A percentile compares a stretch with the other conserved stretches of the same genome.
These are phyloP conservation scores for Triplophysa rosa DNA, from an alignment of 2,113 vertebrate genomes.

Conservation along the genomic window DNA sequence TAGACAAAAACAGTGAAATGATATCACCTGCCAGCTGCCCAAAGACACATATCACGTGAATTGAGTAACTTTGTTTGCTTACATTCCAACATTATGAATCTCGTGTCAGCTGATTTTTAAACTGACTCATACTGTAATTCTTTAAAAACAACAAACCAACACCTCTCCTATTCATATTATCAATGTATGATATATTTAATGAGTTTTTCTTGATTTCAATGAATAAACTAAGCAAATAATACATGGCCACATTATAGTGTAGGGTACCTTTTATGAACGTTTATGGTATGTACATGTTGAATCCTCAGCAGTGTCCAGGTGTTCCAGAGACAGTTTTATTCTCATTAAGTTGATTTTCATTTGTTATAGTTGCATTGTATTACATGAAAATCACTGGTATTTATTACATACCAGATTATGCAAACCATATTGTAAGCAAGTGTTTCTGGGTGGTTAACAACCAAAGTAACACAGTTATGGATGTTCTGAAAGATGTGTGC, in stretches of 20 bases:
- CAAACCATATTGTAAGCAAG: not conserved
- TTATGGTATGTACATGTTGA: not conserved
- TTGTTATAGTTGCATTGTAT: not conserved
- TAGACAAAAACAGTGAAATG: no score
- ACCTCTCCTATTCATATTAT: no score
- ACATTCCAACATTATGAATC: constrained; percentile 63
- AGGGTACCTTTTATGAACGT: not conserved
- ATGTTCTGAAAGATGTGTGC: not conserved
- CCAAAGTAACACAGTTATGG: not conserved
- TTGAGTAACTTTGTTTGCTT: constrained; percentile 62
- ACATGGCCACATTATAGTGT: not conserved
- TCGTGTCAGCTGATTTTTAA: constrained; percentile 65
- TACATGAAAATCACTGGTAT: not conserved
- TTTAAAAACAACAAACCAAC: constrained; percentile 11
- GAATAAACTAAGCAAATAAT: no score
- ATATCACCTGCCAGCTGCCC: constrained; percentile 39
- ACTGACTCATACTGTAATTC: constrained; percentile 28
- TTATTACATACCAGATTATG: not conserved
- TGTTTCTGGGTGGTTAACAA: not conserved
- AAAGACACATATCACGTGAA: constrained; percentile 66
- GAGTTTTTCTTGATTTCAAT: not conserved
- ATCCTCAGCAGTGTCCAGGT: not conserved
- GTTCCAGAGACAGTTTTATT: not conserved
- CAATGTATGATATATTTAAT: not conserved
- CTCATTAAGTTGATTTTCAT: not conserved